These are phyloP conservation scores for Sarotherodon lohbergeri DNA, from an alignment of 2,113 vertebrate genomes.

Conservation along the genomic window DNA sequence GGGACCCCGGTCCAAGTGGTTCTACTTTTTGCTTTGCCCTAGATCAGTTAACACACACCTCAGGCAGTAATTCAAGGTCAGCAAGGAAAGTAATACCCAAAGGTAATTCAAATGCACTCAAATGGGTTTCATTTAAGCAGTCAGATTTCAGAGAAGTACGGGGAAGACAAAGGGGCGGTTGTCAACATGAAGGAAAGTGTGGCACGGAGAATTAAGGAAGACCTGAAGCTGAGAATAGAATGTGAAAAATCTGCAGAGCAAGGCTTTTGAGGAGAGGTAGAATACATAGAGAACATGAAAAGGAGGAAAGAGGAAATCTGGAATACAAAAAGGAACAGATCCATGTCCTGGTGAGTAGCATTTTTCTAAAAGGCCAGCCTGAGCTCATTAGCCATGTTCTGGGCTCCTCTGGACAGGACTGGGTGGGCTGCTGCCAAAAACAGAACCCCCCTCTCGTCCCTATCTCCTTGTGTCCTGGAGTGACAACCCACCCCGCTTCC, in stretches of 20 bases:
- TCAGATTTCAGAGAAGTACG: slow-evolving; percentile 21
- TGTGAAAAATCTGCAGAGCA: slow-evolving; percentile 14
- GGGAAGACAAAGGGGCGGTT: slow-evolving; percentile 39
- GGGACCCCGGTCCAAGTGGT: slow-evolving; percentile 37
- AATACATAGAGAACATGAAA: not conserved
- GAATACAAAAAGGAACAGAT: not conserved
- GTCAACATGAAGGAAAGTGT: slow-evolving; percentile 10
- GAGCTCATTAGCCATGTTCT: slow-evolving; percentile 66
- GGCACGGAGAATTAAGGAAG: not conserved
- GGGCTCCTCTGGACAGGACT: slow-evolving; percentile 47
- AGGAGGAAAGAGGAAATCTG: not conserved
- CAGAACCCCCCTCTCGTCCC: not conserved
- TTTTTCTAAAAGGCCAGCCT: slow-evolving; percentile 37
- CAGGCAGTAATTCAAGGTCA: slow-evolving; percentile 58
- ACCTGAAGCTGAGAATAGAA: slow-evolving; percentile 20
- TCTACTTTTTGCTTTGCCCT: slow-evolving; percentile 29
- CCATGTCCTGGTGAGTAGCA: slow-evolving; percentile 5
- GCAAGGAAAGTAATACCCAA: slow-evolving; percentile 34
- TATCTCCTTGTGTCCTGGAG: slow-evolving; percentile 53
- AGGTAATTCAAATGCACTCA: slow-evolving; percentile 40
- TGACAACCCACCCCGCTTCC: slow-evolving; percentile 57
- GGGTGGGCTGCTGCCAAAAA: slow-evolving; percentile 52
- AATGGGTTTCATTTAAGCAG: slow-evolving; percentile 30
- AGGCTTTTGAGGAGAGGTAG: not conserved
- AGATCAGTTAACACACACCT: slow-evolving; percentile 49